Base-by-base conservation (phyloP, 2,888 invertebrate species). In the Lasius fuliginosus region DNA sequence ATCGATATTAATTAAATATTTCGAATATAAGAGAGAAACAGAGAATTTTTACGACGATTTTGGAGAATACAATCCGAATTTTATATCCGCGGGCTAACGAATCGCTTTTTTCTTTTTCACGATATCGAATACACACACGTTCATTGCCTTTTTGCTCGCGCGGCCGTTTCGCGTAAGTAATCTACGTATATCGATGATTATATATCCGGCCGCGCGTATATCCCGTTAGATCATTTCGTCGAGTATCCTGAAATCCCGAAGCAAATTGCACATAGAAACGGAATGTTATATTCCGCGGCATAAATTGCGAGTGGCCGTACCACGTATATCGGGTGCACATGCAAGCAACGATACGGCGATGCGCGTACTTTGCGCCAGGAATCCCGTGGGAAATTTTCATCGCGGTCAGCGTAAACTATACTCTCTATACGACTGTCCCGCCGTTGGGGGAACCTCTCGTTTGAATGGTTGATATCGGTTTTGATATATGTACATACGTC, bases 301-400 rank as follows among this genome's bases (percentile, higher is more conserved):
- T 83, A 83, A 90, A 90, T 90, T 88, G 81, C 30, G 71, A 60
- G 71, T n/a, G 49, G 60, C 71, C 69, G 49, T 30, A 60, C 69
- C 42, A n/a, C n/a, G 60, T 65, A 84, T 58, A 81, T 77, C 56
- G 75, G 40, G 3, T 18, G 62, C 68, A 74, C 73, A 65, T 75
- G 76, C 65, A 62, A 23, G 69, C 64, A 82, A 85, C 73, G 60
- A 58, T 81, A 85, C 73, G 64, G 67, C 83, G 82, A 49, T 79
- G 83, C 84, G 83, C 84, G 71, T 82, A 77, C 77, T 85, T 84
- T 83, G 83, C 85, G 60, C 62, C 71, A 18, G 11, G 75, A 27
- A 53, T 91, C 93, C 90, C 90, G 5, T 27, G 94, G 93, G 93
- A 94, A 93, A 93, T 94, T 93, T 92, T 91, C 92, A 90, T 90